Percentiles rank a stretch among this genome's conserved stretches.
Evolutionary conservation across 2,888 invertebrate genomes (phyloP).

Genomic region (Drosophila suboccidentalis): DNA sequence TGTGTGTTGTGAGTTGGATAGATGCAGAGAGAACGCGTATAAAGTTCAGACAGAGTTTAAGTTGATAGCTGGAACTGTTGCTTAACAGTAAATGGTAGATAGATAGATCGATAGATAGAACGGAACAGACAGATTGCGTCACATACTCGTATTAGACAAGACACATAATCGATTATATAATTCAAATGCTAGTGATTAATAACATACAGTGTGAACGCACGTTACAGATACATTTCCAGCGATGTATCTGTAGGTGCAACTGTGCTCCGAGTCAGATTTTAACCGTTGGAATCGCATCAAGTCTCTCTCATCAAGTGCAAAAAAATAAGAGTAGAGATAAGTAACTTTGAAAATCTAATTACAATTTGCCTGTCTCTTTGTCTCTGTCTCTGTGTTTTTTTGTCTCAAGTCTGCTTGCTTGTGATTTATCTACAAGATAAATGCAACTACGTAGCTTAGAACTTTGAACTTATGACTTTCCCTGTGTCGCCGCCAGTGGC

Average conservation of each 20-base stretch:
- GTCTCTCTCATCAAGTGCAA: slow-evolving; percentile 46
- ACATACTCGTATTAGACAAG: slow-evolving; percentile 42
- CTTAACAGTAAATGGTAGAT: slow-evolving; percentile 33
- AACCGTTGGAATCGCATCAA: slow-evolving; percentile 67
- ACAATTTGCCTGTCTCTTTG: slow-evolving; percentile 61
- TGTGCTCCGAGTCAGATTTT: slow-evolving; percentile 48
- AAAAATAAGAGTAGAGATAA: slow-evolving; percentile 20
- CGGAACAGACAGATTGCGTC: slow-evolving; percentile 50
- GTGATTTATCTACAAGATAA: slow-evolving; percentile 82
- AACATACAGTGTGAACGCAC: slow-evolving; percentile 59
- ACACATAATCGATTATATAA: slow-evolving; percentile 70
- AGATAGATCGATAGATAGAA: slow-evolving; percentile 38
- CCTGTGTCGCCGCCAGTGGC: slow-evolving; percentile 42
- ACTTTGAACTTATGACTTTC: slow-evolving; percentile 63
- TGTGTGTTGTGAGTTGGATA: slow-evolving; percentile 37
- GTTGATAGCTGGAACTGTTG: slow-evolving; percentile 30
- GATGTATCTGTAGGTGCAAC: slow-evolving; percentile 74
- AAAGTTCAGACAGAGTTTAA: slow-evolving; percentile 47
- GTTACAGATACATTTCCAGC: slow-evolving; percentile 69
- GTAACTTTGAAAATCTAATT: slow-evolving; percentile 68
- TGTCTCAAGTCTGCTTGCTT: slow-evolving; percentile 29
- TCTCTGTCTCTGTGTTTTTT: slow-evolving; percentile 19
- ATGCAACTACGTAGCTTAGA: slow-evolving; percentile 64
- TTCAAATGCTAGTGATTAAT: slow-evolving; percentile 72
- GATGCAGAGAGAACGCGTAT: slow-evolving; percentile 11